Evolutionary conservation across 2,797 vertebrate genomes (phyloP), one percentile per base, ranked within the genome.

Genomic region (Myotis vivesi): DNA sequence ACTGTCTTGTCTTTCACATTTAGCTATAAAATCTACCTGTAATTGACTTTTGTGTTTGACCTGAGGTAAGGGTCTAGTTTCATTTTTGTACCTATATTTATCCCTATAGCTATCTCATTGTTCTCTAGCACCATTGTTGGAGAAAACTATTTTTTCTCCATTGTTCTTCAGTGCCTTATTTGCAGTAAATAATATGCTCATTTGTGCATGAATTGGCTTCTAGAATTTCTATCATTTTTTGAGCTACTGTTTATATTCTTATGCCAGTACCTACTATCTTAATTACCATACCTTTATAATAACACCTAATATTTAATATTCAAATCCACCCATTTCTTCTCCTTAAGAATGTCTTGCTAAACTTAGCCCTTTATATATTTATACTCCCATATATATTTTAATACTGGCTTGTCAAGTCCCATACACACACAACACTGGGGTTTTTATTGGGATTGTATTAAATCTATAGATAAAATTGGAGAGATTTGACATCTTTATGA

Each of bases 321-420:
- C 7, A 46, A 23, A 66, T 66, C 38, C 15, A 57, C 9, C 16
- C 33, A 68, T 44, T 92, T 59, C 28, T 86, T 73, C 81, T 75
- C 80, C 55, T 93, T 62, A 71, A 23, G n/a, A 81, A 80, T 81
- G 30, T 64, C 59, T 96, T 93, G 73, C 25, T 94, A 51, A 73
- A 38, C 28, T 86, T 72, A 82, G 49, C 17, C 66, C 11, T 53
- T 85, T 36, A 59, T 6, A 11, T 57, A 44, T 79, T 72, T 77
- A 46, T 4, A 25, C 80, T 88, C 79, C 57, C 49, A 33, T 19
- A 22, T 66, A 36, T 36, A 46, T 53, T 62, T 93, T 75, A 76
- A 11, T 72, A 72, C 12, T 80, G 33, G 64, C 33, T 84, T 79
- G n/a, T 90, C 77, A 92, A 87, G 64, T 66, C 51, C 22, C 16